Evolutionary conservation across 2,797 vertebrate species (phyloP), one percentile per base, ranked within the genome.

Genomic region (Phataginus tricuspis): DNA sequence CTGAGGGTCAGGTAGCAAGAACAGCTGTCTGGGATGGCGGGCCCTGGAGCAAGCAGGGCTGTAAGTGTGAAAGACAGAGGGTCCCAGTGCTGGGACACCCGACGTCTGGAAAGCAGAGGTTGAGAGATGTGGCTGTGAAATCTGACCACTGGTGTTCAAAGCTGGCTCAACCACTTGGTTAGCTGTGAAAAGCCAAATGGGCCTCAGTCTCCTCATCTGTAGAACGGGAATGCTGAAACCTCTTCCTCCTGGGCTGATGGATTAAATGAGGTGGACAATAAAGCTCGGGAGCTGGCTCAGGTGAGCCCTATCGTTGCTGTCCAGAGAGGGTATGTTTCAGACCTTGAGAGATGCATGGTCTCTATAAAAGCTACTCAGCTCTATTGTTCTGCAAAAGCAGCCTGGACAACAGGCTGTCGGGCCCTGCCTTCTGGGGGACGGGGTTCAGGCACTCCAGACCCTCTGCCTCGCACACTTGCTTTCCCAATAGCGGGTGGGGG

Each of bases 151-250:
- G 34, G 14, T 0, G 2, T 77, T 71, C 37, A 71, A 78, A 64
- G 16, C 55, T 55, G 87, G 63, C 25, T 55, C 12, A 9, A 25
- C 18, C 14, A 4, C 39, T 37, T 55, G 59, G 12, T 39, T 61
- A 83, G 29, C 37, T 15, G 49, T 15, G 51, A 55, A 89, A 83
- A 84, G 34, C 29, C 63, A 64, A 31, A 69, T 4, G 8, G 53
- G 59, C 49, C 49, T 85, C 29, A 23, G 13, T 72, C 74, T 94
- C 34, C 61, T 75, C 53, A 63, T 69, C 69, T 92, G 61, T 34
- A 79, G 55, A 82, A 27, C 39, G 55, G 19, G 66, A 15, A 34
- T 37, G 23, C 23, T 57, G 53, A 69, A 68, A 15, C 8, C 51
- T 39, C 79, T 84, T 5, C n/a, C n/a, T 27, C 11, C 23, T 4